Percentiles rank a stretch among this genome's conserved stretches.
Evolutionary conservation across 2,797 vertebrate species (phyloP).

Genomic region (Prunella strophiata): DNA sequence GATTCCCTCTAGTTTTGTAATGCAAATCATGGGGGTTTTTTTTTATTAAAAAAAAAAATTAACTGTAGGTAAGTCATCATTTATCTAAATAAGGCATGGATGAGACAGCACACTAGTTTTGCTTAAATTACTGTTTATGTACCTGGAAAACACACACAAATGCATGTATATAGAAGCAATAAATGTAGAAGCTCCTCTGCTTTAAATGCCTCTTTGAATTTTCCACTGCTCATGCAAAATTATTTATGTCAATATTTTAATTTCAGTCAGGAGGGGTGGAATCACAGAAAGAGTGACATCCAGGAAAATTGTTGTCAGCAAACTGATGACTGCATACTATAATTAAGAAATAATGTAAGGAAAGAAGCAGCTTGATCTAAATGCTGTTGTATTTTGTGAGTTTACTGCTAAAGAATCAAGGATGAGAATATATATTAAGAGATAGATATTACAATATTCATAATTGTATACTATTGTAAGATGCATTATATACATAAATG

Average conservation of each 20-base stretch:
- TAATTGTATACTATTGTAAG: conserved; percentile 15
- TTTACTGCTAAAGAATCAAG: not conserved
- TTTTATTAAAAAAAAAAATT: not conserved
- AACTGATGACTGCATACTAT: conserved; percentile 67
- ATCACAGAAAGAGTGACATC: conserved; percentile 74
- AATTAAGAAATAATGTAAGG: conserved; percentile 69
- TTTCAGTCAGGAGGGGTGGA: conserved; percentile 65
- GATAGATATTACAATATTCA: conserved; percentile 19
- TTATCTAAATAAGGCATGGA: not conserved
- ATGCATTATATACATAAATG: conserved; percentile 33
- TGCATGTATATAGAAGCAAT: not conserved
- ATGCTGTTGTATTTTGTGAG: conserved; percentile 10
- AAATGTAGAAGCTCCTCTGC: conserved; percentile 40
- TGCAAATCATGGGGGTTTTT: accelerated
- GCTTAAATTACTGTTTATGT: not conserved
- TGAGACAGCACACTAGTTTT: not conserved
- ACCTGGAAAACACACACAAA: not conserved
- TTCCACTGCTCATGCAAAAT: conserved; percentile 72
- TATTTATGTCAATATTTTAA: conserved; percentile 81
- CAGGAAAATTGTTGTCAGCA: conserved; percentile 74
- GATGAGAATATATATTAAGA: not conserved
- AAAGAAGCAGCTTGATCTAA: conserved; percentile 46
- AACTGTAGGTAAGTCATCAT: not conserved
- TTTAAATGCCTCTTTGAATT: conserved; percentile 59
- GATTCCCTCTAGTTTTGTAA: not conserved